Evolutionary conservation across 1,140 invertebrate species (phyloP), one percentile per base, ranked within the genome.

Genomic region (Subanguina moxae): DNA sequence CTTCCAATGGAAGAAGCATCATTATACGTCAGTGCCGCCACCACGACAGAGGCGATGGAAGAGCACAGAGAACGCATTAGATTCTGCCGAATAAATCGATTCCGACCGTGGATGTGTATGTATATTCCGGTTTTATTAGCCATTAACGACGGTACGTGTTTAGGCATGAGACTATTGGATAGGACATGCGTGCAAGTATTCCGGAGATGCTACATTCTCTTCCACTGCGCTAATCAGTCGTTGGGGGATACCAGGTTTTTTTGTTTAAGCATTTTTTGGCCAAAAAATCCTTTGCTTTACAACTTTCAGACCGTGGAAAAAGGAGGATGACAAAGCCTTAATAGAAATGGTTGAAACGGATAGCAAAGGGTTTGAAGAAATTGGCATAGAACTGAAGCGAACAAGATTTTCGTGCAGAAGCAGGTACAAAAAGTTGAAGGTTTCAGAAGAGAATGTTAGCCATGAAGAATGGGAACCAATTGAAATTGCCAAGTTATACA

Each of bases 51-150:
- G 46, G 28, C 45, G 23, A 13, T 21, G 28, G 19, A 28, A 58
- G 46, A 32, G n/a, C 63, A 48, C 48, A 23, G n/a, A 66, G 66
- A 70, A 46, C 68, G 68, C 19, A 65, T 66, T 8, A 32, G 43
- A 7, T 70, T 70, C 28, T 67, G 45, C 28, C 42, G 45, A n/a
- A 15, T 27, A 19, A 38, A 45, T 8, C 56, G 30, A 25, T 64
- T 70, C 27, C 28, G 68, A 28, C 68, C 68, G 3, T 70, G 68
- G 68, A 70, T 70, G 45, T 70, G 68, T 70, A 28, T 42, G 32
- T 64, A 17, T 23, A 8, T 52, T 52, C 15, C 21, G 21, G 84
- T 25, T 56, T 38, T 11, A 38, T 38, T 3, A 5, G 32, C 11
- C 32, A 38, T 11, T 38, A 38, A 38, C 32, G 11, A 38, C 11